Conservation (phyloP, 2,797 vertebrate genomes). For the Clarias fuscus region DNA sequence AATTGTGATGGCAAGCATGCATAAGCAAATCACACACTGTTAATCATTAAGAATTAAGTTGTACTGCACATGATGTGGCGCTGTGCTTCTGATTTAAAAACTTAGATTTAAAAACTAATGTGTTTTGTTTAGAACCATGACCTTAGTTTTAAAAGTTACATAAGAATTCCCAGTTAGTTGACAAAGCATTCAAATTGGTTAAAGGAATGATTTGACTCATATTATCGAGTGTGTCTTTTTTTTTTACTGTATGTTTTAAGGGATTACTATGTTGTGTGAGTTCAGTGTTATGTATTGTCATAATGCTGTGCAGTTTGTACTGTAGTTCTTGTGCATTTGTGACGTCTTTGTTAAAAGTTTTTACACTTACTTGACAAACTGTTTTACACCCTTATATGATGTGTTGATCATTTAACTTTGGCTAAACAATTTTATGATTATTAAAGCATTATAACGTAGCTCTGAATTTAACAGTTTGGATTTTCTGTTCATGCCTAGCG, state of each 20-base stretch:
- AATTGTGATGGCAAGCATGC: slow-evolving; percentile 4
- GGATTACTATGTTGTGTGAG: background rate
- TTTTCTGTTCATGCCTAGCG: background rate
- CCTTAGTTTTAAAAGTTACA: background rate
- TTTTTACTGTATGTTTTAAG: background rate
- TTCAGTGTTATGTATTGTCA: background rate
- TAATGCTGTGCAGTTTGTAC: background rate
- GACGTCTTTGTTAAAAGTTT: background rate
- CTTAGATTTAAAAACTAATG: too few relatives aligned
- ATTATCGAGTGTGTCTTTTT: background rate
- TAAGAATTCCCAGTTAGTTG: background rate
- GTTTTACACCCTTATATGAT: background rate
- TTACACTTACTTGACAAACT: background rate
- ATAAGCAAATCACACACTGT: background rate
- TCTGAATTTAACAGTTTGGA: background rate
- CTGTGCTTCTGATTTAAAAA: background rate
- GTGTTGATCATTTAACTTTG: background rate
- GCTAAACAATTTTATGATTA: background rate
- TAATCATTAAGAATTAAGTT: background rate
- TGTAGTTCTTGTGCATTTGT: background rate
- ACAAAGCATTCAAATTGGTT: background rate
- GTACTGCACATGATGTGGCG: background rate
- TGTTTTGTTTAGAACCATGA: background rate
- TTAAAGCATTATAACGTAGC: background rate
- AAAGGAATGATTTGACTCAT: background rate